Base-by-base conservation (phyloP, 2,797 vertebrate genomes). In the Sebastolobus alascanus region DNA sequence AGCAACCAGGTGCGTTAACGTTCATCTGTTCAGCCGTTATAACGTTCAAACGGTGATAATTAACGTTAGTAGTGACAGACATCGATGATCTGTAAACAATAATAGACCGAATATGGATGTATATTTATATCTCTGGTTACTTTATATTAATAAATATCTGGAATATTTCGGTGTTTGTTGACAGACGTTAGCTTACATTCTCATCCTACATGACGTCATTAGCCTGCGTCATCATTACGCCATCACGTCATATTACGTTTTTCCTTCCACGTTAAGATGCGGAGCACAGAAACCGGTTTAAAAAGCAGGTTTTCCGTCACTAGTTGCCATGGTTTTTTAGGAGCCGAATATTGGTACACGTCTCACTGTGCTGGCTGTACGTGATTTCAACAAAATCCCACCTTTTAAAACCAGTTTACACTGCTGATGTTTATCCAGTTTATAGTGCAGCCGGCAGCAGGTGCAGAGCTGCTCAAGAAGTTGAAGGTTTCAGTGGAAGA, bases 281-380 rank as follows among this genome's bases (percentile, higher is more conserved):
- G 8, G 37, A 68, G 5, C 6, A 5, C 3, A 20, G 4, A 27
- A 18, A 25, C 25, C 27, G 27, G 0, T 3, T 5, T 27, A 1
- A 6, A 16, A 46, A 16, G 0, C 7, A 8, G 46, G 7, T 20
- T 58, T 22, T 27, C 1, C 1, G 2, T 25, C 2, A 7, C 2
- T 8, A 12, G 5, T 8, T 20, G 18, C 18, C 46, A 46, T 16
- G 1, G 4, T 35, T 35, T 35, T 52, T 52, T 52, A 52, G 6
- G 6, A 52, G 46, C 18, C 46, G 46, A 52, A 13, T 52, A 46
- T 46, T 18, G 6, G 16, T 18, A 46, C 1, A 1, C 6, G 14
- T 33, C 1, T 70, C 1, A 18, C 0, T 1, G 11, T 29, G 2
- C 1, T 9, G 8, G 0, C 12, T 13, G 8, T 6, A 66, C 3